These are phyloP conservation scores for Scrobipalpa atriplicella DNA, from an alignment of 2,888 invertebrate species.

Conservation along the genomic window DNA sequence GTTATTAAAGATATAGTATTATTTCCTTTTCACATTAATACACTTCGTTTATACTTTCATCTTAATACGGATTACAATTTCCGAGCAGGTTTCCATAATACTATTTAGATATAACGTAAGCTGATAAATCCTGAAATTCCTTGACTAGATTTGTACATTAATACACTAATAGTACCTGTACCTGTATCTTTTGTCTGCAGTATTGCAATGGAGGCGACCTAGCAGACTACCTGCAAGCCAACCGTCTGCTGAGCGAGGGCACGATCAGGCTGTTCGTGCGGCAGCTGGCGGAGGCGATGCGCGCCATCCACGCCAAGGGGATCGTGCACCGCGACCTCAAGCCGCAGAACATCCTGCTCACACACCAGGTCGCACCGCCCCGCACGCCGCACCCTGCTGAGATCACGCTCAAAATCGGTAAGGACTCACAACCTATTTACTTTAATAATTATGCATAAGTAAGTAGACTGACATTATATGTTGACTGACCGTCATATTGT, in stretches of 20 bases:
- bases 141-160: background rate
- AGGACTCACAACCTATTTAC: background rate
- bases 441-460: background rate
- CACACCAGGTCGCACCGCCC: conserved; percentile 86
- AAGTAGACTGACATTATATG: background rate
- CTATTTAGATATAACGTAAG: background rate
- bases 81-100: too few species aligned
- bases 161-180: background rate
- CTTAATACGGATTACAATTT: background rate
- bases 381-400: conserved; percentile 89
- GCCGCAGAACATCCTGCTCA: conserved; percentile 99
- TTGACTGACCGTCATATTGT: conserved; percentile 25
- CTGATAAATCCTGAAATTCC: background rate
- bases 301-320: conserved; percentile 97
- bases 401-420: conserved; percentile 97
- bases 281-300: conserved; percentile 99
- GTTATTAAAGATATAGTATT: background rate
- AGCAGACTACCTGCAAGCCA: conserved; percentile 97
- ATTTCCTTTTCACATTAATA: background rate
- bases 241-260: conserved; percentile 98
- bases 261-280: conserved; percentile 97
- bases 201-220: conserved; percentile 99
- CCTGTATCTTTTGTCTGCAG: conserved; percentile 76
- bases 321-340: conserved; percentile 99
- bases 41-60: background rate